Base-by-base conservation (phyloP, 2,113 vertebrate genomes). In the Syngnathus typhle region DNA sequence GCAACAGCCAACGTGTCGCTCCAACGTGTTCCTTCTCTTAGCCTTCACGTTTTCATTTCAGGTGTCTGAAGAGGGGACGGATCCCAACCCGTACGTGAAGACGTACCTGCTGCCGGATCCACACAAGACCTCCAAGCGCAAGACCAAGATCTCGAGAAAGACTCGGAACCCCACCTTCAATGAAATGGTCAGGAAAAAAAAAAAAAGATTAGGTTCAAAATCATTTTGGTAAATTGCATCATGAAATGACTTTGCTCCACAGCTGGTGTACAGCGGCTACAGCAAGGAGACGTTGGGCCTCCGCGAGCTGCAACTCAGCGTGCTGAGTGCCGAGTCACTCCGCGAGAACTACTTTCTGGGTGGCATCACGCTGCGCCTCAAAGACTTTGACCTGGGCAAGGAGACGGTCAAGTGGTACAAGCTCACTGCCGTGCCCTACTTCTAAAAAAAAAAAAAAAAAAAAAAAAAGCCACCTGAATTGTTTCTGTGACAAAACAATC, bases 151-250 rank as follows among this genome's bases (percentile, higher is more conserved):
- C 82, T 92, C 95, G 32, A 91, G 97, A 76, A 99, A 96, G 88
- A 99, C 96, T 49, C 93, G 94, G 82, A 99, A 99, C 72, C 96
- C 96, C 39, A 99, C 97, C 10, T 99, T 98, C 84, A 99, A 99
- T 82, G 97, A 99, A 91, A 98, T 99, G 97, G 97, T 94, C 80
- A 91, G 91, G 54, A 44, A 41, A 44, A 6, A 55, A 44, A 41
- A 44, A 6, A 32, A 0, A 36, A 49, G 11, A 43, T 43, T 12
- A 43, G 41, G 41, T 43, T 43, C 1, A 38, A 49, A 38, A 32
- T 32, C 27, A 32, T 32, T 32, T 32, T 32, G 27, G 27, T 32
- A 32, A 32, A 32, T 3, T 32, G 27, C 27, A 32, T 32, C 27
- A 32, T 3, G 27, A 11, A 16, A 47, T 13, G 19, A 15, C 70